A percentile compares a stretch with the other conserved stretches of the same genome.
These are phyloP conservation scores for Arbacia lixula DNA, from an alignment of 53 echinoderm and acorn worm genomes.

Conservation along the genomic window DNA sequence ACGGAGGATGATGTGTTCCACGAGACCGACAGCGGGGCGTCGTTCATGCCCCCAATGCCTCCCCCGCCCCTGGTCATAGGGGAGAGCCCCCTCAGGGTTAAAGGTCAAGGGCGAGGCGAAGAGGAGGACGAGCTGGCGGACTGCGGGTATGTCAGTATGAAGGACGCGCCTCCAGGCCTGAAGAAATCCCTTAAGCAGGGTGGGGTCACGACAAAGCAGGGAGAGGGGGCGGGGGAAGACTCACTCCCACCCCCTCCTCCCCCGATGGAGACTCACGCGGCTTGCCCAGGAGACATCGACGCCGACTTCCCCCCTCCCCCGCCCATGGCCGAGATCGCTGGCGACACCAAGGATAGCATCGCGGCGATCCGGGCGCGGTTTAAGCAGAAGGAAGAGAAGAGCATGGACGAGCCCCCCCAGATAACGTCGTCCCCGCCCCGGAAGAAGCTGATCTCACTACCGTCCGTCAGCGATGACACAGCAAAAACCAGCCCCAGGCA, in stretches of 20 bases:
- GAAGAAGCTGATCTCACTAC: conserved; percentile 42
- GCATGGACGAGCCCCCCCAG: conserved; percentile 33
- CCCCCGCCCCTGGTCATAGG: conserved; percentile 16
- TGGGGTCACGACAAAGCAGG: not conserved
- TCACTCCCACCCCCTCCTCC: conserved; percentile 35
- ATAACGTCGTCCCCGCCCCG: conserved; percentile 29
- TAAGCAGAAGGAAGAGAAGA: conserved; percentile 76
- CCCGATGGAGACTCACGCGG: not conserved
- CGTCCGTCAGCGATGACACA: not conserved
- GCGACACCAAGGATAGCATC: conserved; percentile 82
- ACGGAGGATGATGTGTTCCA: conserved; percentile 52
- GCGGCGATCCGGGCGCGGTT: conserved; percentile 80
- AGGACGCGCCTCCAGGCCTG: conserved; percentile 41
- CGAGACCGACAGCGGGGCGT: conserved; percentile 1
- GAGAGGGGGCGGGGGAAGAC: not conserved
- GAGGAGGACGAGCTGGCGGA: conserved; percentile 46
- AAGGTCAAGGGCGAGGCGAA: not conserved
- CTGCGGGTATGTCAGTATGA: conserved; percentile 51
- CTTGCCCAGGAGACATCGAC: conserved; percentile 14
- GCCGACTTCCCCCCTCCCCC: conserved; percentile 72
- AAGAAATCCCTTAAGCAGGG: conserved; percentile 34
- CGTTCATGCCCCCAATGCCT: conserved; percentile 29
- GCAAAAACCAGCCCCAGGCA: conserved; percentile 15
- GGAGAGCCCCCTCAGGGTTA: too few relatives aligned
- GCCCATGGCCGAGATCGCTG: conserved; percentile 87